Evolutionary conservation across 2,888 invertebrate species (phyloP).

Genomic region (Thyatira batis): DNA sequence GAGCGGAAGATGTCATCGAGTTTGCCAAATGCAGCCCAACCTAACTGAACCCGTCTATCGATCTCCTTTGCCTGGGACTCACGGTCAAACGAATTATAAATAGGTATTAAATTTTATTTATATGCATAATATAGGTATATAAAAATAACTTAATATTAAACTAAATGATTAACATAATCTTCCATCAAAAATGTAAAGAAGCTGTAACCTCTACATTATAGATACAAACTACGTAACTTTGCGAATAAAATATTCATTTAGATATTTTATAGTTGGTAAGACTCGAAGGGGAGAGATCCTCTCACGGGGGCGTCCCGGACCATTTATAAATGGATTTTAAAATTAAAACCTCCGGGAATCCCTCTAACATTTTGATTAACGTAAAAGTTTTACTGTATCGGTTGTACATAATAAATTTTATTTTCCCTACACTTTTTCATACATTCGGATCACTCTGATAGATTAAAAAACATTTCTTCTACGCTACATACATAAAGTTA

Average conservation of each 20-base stretch:
- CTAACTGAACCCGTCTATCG: no score
- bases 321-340: conserved; percentile 74
- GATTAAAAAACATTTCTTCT: conserved; percentile 6
- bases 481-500: neutral
- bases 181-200: conserved; percentile 1
- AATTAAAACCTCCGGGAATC: conserved; percentile 62
- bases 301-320: conserved; percentile 35
- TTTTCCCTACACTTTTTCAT: neutral
- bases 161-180: conserved; percentile 4
- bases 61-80: no score
- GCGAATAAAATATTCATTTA: conserved; percentile 48
- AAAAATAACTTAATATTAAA: neutral
- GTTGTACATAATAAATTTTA: conserved; percentile 11
- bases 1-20: no score
- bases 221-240: conserved; percentile 27
- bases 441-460: conserved; percentile 4
- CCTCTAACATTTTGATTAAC: conserved; percentile 43
- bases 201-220: conserved; percentile 19
- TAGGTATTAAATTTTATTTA: no score
- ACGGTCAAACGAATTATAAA: no score
- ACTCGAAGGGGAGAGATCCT: conserved; percentile 21
- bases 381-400: conserved; percentile 17
- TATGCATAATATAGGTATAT: no score
- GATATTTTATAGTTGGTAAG: conserved; percentile 43
- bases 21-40: no score